Base-by-base conservation (phyloP, 2,888 invertebrate genomes). In the Troides helena region DNA sequence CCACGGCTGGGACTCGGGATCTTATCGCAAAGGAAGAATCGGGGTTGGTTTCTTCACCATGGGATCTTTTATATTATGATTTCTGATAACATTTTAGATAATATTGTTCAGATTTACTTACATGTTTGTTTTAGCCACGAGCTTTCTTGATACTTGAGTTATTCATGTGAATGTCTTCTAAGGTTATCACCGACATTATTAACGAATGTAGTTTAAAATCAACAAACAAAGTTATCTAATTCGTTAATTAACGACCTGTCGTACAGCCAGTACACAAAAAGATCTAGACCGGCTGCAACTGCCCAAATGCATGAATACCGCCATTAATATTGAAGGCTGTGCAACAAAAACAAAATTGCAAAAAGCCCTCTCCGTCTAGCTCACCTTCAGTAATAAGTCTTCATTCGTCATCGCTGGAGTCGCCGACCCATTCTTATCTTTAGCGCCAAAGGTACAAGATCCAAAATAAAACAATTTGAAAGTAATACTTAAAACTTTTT, bases 331-430 rank as follows among this genome's bases (percentile, higher is more conserved):
- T 67, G 67, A 70, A 70, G 70, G 63, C 67, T 67, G 65, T 73
- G 66, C 56, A 63, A 74, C 73, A 77, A 78, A 78, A 78, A 60
- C 43, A 64, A 56, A 39, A 39, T 39, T 39, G 8, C 39, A 67
- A 77, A 77, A 78, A 77, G 74, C 73, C 73, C 73, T 70, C 68
- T 72, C 77, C 74, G 79, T 77, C 79, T 79, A 79, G 79, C 78
- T 79, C 79, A 79, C 79, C 79, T 79, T 79, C 78, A 73, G 71
- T 74, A 78, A 77, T 78, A 79, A 78, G 78, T 78, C 76, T 77
- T 77, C 75, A 71, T 70, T 72, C 72, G 75, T 72, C 73, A 73
- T 72, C 72, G 72, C 69, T 36, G 68, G 70, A 67, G 39, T n/a
- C 17, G 30, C 21, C 65, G 60, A 63, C 10, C 57, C 58, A 70